phyloP scores from a whole-genome alignment of 2,797 vertebrate species.

The Menidia menidia region DNA sequence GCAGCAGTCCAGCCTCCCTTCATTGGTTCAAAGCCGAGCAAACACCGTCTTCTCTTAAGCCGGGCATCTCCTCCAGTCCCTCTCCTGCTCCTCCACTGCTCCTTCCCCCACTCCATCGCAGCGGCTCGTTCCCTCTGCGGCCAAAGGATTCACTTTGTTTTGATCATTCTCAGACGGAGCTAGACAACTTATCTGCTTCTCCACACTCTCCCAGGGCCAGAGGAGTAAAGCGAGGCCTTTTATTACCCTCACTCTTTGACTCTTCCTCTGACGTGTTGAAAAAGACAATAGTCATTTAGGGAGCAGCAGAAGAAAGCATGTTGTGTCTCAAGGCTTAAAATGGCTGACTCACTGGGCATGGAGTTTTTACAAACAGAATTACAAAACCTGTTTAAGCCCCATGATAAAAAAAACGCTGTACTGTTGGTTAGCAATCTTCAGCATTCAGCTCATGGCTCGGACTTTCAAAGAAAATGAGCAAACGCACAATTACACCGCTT shows the following conservation, averaged over 20 bases:
- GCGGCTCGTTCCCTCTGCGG: slow-evolving; percentile 69
- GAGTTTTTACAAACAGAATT: slow-evolving; percentile 45
- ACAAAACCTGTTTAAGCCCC: slow-evolving; percentile 29
- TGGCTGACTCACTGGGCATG: slow-evolving; percentile 34
- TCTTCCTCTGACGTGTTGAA: slow-evolving; percentile 74
- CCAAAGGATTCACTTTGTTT: slow-evolving; percentile 78
- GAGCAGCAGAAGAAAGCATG: slow-evolving; percentile 55
- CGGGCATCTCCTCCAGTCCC: slow-evolving; percentile 34
- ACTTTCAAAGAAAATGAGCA: slow-evolving; percentile 10
- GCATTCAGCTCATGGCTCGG: slow-evolving; percentile 15
- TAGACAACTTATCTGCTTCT: slow-evolving; percentile 77
- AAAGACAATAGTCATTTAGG: slow-evolving; percentile 72
- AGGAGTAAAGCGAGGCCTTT: slow-evolving; percentile 71
- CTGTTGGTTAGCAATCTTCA: slow-evolving; percentile 22
- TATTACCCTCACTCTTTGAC: slow-evolving; percentile 70
- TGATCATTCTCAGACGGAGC: slow-evolving; percentile 78
- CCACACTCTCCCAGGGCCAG: slow-evolving; percentile 71
- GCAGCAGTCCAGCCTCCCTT: slow-evolving; percentile 28
- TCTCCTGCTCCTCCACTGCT: slow-evolving; percentile 24
- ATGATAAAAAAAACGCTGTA: slow-evolving; percentile 24
- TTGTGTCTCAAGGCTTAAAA: slow-evolving; percentile 49
- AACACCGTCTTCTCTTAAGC: slow-evolving; percentile 51
- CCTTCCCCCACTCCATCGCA: slow-evolving; percentile 37
- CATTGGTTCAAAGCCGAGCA: slow-evolving; percentile 47
- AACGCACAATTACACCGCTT: slow-evolving; percentile 5